A percentile compares a stretch with the other conserved stretches of the same genome.
Evolutionary conservation across 2,113 vertebrate species (phyloP).

Genomic region (Vulpes lagopus): DNA sequence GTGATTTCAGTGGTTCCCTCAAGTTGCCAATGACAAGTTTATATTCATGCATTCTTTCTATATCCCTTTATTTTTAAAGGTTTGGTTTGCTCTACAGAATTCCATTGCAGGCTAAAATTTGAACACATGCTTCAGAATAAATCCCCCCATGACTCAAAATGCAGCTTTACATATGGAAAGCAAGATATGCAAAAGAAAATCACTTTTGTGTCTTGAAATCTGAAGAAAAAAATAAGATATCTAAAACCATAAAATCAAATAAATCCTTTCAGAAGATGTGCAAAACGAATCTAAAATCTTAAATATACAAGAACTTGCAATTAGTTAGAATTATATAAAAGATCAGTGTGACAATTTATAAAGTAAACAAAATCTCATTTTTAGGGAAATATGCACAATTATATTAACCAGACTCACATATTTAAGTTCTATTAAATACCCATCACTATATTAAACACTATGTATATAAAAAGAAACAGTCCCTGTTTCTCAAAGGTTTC

Average conservation of each 20-base stretch:
- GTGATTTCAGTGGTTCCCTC: background rate
- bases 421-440: background rate
- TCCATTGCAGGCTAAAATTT: background rate
- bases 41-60: background rate
- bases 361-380: constrained; percentile 21
- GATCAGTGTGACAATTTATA: background rate
- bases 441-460: background rate
- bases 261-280: constrained; percentile 42
- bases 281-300: constrained; percentile 33
- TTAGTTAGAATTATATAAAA: background rate
- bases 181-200: constrained; percentile 7
- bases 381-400: background rate
- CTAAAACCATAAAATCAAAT: constrained; percentile 34
- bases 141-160: constrained; percentile 42
- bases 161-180: background rate
- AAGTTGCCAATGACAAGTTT: background rate
- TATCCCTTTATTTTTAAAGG: background rate
- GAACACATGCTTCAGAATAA: background rate
- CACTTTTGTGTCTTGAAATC: background rate
- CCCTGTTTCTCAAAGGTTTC: background rate
- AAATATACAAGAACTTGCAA: background rate
- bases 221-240: background rate
- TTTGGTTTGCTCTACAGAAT: background rate
- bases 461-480: background rate
- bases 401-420: background rate